Percentiles rank a stretch among this genome's conserved stretches.
phyloP scores from a whole-genome alignment of 2,797 vertebrate species.

The Gouania willdenowi region DNA sequence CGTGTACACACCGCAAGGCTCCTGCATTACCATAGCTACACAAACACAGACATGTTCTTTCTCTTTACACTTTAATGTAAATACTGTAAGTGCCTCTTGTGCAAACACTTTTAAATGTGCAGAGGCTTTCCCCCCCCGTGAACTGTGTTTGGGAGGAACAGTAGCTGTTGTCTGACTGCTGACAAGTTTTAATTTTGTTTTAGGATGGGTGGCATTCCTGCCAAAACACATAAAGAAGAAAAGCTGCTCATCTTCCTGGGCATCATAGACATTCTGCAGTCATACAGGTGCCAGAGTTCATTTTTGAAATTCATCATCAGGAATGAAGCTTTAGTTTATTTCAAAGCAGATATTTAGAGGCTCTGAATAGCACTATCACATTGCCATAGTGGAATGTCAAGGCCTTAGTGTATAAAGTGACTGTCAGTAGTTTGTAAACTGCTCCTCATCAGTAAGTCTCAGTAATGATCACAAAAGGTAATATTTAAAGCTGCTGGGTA shows the following conservation, averaged over 20 bases:
- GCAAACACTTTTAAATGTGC: slow-evolving; percentile 40
- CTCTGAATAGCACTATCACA: no score
- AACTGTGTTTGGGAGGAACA: slow-evolving; percentile 6
- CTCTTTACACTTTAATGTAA: slow-evolving; percentile 39
- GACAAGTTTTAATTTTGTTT: slow-evolving; percentile 17
- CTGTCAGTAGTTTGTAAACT: no score
- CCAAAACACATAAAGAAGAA: slow-evolving; percentile 91
- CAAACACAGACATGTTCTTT: slow-evolving; percentile 50
- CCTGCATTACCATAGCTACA: slow-evolving; percentile 54
- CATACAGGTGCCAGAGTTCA: slow-evolving; percentile 93
- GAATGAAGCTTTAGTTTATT: neutral
- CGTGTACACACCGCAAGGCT: slow-evolving; percentile 12
- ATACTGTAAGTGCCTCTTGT: slow-evolving; percentile 26
- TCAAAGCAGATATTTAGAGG: no score
- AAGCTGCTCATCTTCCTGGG: slow-evolving; percentile 94
- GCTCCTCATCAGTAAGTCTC: no score
- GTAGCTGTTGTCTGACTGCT: slow-evolving; percentile 22
- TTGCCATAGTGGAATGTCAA: no score
- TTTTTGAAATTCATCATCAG: no score
- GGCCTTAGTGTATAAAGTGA: no score
- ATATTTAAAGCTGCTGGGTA: no score
- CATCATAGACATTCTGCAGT: slow-evolving; percentile 97
- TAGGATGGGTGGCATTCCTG: slow-evolving; percentile 98
- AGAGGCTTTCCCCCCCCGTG: slow-evolving; percentile 20
- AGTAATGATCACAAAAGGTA: no score